These are phyloP conservation scores for Rhea pennata DNA, from an alignment of 2,113 vertebrate species.

Conservation along the genomic window DNA sequence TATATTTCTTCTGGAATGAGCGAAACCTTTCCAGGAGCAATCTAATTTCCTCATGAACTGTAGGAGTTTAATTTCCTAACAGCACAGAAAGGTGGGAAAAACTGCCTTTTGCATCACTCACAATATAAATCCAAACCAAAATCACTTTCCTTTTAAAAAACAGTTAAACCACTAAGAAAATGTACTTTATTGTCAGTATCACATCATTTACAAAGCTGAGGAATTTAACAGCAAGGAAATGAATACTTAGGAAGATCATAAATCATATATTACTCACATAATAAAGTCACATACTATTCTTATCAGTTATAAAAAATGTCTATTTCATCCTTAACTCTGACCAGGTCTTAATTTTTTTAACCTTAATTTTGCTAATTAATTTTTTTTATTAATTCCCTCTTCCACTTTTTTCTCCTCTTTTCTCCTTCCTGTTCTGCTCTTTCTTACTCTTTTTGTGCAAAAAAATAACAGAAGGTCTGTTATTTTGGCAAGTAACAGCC, in stretches of 20 bases:
- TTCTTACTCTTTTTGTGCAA: not conserved
- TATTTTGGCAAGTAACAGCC: not conserved
- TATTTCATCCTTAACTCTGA: not conserved
- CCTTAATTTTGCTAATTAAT: not conserved
- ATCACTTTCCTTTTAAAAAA: not conserved
- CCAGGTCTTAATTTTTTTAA: not conserved
- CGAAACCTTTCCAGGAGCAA: slow-evolving; percentile 42
- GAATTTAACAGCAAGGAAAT: slow-evolving; percentile 27
- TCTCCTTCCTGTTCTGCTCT: not conserved
- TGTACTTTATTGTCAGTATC: not conserved
- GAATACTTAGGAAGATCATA: not conserved
- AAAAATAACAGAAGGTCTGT: not conserved
- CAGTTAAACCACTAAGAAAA: not conserved
- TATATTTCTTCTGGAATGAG: slow-evolving; percentile 34
- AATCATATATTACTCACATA: not conserved
- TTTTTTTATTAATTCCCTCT: not conserved
- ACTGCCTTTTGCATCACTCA: slow-evolving; percentile 27
- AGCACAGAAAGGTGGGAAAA: slow-evolving; percentile 48
- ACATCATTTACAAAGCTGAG: slow-evolving; percentile 17
- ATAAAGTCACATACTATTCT: not conserved
- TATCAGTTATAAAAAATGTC: not conserved
- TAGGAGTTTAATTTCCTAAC: slow-evolving; percentile 59
- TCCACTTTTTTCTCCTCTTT: not conserved
- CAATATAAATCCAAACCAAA: slow-evolving; percentile 46
- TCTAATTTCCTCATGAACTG: slow-evolving; percentile 46